Evolutionary conservation across 2,113 vertebrate species (phyloP), one percentile per base, ranked within the genome.

Genomic region (Cyphomyrus discorhynchus): DNA sequence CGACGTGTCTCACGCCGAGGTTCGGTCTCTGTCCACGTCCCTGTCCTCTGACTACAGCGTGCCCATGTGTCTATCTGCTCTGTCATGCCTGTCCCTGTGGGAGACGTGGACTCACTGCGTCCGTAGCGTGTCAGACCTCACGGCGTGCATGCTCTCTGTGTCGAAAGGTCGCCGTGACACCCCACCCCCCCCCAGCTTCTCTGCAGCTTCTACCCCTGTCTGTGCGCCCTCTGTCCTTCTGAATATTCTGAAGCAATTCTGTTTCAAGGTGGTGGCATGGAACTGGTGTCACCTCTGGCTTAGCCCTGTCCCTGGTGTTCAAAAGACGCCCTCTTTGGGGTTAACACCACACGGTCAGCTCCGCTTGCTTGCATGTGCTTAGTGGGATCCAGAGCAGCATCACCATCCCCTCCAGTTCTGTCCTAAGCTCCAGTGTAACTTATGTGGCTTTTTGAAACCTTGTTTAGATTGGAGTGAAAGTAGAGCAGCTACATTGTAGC

Each of bases 211-310:
- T 95, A 94, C 96, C 96, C 95, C 96, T 97, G 96, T 91, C 93
- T 92, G 94, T 94, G 95, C 92, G 94, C 94, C 96, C 21, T 97
- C 94, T 95, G 95, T 97, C 96, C 98, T 97, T 97, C 96, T 97
- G 98, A 99, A 99, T 99, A 98, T 99, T 99, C 98, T 99, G 98
- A 99, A 99, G 98, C 98, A 99, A 97, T 99, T 99, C 98, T 99
- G 98, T 99, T 99, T 99, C 98, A 99, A 98, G 98, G 97, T 96
- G 98, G 98, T 99, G 98, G 98, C 98, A 99, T 99, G 98, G 98
- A 99, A 99, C 98, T 97, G 95, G 98, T 92, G 98, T 99, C 98
- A 97, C 97, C 98, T 99, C 97, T 97, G 95, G 96, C 96, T 94
- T 93, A 94, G 94, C 96, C 96, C 92, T 98, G 97, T 99, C 98